A percentile compares a stretch with the other conserved stretches of the same genome.
Evolutionary conservation across 2,888 invertebrate species (phyloP).

Genomic region (Magallana nippona): DNA sequence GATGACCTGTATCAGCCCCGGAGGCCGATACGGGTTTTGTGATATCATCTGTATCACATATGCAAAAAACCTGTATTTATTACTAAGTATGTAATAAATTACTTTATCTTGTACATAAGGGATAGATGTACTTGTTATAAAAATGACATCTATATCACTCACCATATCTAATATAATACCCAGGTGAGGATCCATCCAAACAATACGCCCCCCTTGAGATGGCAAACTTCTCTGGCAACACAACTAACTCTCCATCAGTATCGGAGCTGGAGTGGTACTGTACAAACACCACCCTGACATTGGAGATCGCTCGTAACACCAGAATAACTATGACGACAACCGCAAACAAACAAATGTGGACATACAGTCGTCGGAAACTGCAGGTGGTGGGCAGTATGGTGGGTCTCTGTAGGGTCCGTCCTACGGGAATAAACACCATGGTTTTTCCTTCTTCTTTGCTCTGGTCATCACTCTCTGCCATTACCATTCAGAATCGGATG

Average conservation of each 20-base stretch:
- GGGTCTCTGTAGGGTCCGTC: conserved; percentile 45
- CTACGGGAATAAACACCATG: conserved; percentile 54
- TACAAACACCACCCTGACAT: conserved; percentile 60
- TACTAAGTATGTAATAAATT: no score
- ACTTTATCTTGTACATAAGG: no score
- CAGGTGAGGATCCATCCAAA: conserved; percentile 69
- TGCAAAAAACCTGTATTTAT: no score
- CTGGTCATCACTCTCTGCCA: background rate
- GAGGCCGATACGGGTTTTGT: no score
- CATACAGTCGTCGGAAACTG: conserved; percentile 59
- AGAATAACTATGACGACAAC: conserved; percentile 56
- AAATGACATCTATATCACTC: conserved; percentile 31
- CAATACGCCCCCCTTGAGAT: conserved; percentile 56
- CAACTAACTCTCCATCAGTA: conserved; percentile 63
- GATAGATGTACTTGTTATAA: no score
- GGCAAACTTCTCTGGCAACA: conserved; percentile 60
- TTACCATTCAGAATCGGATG: background rate
- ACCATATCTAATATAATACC: conserved; percentile 65
- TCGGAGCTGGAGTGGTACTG: conserved; percentile 63
- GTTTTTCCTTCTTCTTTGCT: conserved; percentile 36
- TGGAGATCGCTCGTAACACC: conserved; percentile 56
- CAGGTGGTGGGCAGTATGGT: conserved; percentile 44
- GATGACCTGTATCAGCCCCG: no score
- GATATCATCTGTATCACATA: no score
- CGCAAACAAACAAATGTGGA: conserved; percentile 56